A percentile compares a stretch with the other conserved stretches of the same genome.
phyloP scores from a whole-genome alignment of 2,888 invertebrate species.

The Panorpa germanica region DNA sequence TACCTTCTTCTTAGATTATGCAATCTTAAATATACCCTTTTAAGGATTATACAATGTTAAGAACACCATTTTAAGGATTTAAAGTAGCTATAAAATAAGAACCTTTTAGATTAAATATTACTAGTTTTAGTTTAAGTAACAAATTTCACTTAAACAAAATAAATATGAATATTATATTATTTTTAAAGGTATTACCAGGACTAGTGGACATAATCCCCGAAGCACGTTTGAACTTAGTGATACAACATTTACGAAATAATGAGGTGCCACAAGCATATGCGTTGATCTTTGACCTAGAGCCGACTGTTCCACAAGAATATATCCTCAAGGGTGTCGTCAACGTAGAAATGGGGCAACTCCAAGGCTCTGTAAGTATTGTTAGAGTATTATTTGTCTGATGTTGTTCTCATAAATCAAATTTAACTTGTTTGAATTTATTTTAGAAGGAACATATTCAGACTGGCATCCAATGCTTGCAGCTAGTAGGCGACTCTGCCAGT shows the following conservation, averaged over 20 bases:
- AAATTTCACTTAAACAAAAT: no score
- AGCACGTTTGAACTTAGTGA: constrained; percentile 88
- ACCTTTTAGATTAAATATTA: no score
- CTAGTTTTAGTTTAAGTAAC: no score
- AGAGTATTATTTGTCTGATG: constrained; percentile 2
- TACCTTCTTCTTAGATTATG: no score
- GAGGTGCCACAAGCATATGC: constrained; percentile 78
- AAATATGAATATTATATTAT: no score
- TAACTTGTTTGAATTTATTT: constrained; percentile 15
- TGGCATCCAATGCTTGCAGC: constrained; percentile 90
- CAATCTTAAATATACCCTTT: no score
- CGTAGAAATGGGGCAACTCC: constrained; percentile 81
- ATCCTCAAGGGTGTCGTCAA: constrained; percentile 93
- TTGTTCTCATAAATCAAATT: constrained; percentile 2
- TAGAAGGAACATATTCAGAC: constrained; percentile 86
- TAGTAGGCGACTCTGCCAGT: constrained; percentile 89
- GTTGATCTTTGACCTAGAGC: constrained; percentile 78
- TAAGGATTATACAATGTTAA: no score
- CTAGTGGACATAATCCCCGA: constrained; percentile 92
- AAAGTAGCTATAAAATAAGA: no score
- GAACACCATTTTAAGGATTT: no score
- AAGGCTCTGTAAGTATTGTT: constrained; percentile 52
- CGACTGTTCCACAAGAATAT: constrained; percentile 87
- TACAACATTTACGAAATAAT: constrained; percentile 78
- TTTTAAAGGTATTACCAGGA: constrained; percentile 48